These are phyloP conservation scores for Aldabrachelys gigantea DNA, from an alignment of 2,113 vertebrate species.

Conservation along the genomic window DNA sequence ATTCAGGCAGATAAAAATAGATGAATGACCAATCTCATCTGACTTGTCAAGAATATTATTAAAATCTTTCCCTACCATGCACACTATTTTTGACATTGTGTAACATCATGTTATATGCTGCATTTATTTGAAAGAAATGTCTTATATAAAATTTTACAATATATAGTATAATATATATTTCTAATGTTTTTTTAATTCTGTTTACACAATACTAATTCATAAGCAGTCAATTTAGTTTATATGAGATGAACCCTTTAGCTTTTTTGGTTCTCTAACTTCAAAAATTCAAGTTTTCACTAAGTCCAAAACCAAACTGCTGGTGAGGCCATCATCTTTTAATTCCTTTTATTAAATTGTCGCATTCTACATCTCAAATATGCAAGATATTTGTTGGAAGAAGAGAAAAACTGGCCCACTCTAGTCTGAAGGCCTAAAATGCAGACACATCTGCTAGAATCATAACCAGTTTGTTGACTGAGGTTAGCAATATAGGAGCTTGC, in stretches of 20 bases:
- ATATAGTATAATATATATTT: neutral
- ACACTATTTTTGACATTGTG: neutral
- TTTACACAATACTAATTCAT: neutral
- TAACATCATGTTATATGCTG: accelerated
- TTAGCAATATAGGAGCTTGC: conserved; percentile 60
- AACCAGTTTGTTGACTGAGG: conserved; percentile 18
- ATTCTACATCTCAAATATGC: conserved; percentile 2
- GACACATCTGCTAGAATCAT: conserved; percentile 60
- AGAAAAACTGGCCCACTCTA: conserved; percentile 18
- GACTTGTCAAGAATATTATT: neutral
- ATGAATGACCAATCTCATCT: neutral
- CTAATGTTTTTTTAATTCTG: neutral
- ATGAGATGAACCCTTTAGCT: neutral
- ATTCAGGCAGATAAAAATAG: neutral
- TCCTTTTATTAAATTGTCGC: conserved; percentile 30
- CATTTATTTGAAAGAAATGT: neutral
- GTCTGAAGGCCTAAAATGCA: conserved; percentile 38
- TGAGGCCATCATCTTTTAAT: conserved; percentile 43
- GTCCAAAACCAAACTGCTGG: conserved; percentile 7
- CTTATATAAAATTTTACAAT: neutral
- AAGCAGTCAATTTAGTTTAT: neutral
- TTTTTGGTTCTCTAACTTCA: conserved; percentile 23
- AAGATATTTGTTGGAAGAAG: conserved; percentile 31
- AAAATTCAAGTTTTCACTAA: conserved; percentile 9
- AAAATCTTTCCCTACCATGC: neutral